Evolutionary conservation across 2,797 vertebrate species (phyloP).

Genomic region (Eptatretus atami): DNA sequence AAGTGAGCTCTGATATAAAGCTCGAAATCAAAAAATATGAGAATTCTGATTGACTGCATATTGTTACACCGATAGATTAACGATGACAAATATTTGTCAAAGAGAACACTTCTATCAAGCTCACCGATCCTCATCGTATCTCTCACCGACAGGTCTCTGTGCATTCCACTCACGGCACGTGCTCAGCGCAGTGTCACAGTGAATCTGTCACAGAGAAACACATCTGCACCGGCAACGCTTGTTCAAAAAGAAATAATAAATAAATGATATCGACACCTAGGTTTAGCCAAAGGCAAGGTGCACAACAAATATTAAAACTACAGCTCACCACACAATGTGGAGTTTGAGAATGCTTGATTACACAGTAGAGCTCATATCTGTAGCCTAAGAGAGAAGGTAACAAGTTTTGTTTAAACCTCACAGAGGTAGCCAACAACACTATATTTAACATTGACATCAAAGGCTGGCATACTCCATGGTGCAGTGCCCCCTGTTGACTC

Average conservation of each 20-base stretch:
- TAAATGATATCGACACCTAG: not conserved
- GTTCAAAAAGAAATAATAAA: not conserved
- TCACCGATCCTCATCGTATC: slow-evolving; percentile 28
- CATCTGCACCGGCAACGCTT: not conserved
- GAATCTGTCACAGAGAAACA: slow-evolving; percentile 16
- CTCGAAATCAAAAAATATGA: too few relatives aligned
- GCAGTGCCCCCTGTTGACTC: too few relatives aligned
- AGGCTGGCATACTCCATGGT: too few relatives aligned
- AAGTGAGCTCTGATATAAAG: too few relatives aligned
- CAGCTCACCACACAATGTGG: slow-evolving; percentile 30
- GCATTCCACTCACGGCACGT: slow-evolving; percentile 25
- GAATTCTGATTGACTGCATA: too few relatives aligned
- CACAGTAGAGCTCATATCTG: slow-evolving; percentile 38
- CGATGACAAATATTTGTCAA: too few relatives aligned
- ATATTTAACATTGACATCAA: too few relatives aligned
- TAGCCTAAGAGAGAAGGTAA: slow-evolving; percentile 18
- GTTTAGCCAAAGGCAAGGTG: not conserved
- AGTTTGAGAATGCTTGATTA: slow-evolving; percentile 34
- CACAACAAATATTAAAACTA: not conserved
- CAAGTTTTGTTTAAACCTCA: not conserved
- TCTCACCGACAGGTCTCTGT: slow-evolving; percentile 16
- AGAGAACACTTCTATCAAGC: slow-evolving; percentile 7
- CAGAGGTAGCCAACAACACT: too few relatives aligned
- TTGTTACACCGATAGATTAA: too few relatives aligned
- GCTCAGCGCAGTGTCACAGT: slow-evolving; percentile 27